Evolutionary conservation across 2,113 vertebrate genomes (phyloP), one percentile per base, ranked within the genome.

Genomic region (Chiloscyllium plagiosum): DNA sequence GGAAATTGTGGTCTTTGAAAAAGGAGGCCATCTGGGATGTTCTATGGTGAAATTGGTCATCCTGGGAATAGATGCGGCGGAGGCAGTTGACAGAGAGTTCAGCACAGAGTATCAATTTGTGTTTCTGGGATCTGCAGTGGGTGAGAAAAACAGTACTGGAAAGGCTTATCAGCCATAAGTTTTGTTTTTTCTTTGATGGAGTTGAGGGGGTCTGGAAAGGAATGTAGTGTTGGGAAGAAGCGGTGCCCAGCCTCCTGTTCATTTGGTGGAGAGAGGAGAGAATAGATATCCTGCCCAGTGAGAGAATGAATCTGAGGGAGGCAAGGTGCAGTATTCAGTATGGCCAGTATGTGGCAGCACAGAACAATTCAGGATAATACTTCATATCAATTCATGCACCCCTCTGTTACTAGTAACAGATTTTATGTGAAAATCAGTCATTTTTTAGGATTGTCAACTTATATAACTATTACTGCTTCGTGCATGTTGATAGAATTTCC

Each of bases 261-360:
- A 37, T 37, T 19, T 37, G 87, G 7, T 0, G 61, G 19, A n/a
- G 5, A 20, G n/a, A 3, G 19, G n/a, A 42, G 33, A 4, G 61
- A 20, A 6, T 93, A 37, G 37, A 3, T 1, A 22, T 20, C 56
- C 26, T 93, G 33, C 89, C 61, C 7, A 61, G 56, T 61, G 7
- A 61, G 56, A 61, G 20, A 93, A 93, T 93, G 12, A 22, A 20
- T 47, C 42, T 37, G 33, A 37, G 33, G 37, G 61, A 93, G n/a
- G 37, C 4, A 66, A 65, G 4, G 61, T 37, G 89, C 61, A 93
- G 29, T 93, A 61, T 93, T 37, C 33, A 33, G 37, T 61, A 5
- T 93, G 33, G 89, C 89, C 89, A 93, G 89, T 68, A 37, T 93
- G 89, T 66, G 89, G 89, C 89, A 93, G 89, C 61, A 93, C 61